Percentiles rank a stretch among this genome's conserved stretches.
Evolutionary conservation across 2,113 vertebrate species (phyloP).

Genomic region (Serinus canaria): DNA sequence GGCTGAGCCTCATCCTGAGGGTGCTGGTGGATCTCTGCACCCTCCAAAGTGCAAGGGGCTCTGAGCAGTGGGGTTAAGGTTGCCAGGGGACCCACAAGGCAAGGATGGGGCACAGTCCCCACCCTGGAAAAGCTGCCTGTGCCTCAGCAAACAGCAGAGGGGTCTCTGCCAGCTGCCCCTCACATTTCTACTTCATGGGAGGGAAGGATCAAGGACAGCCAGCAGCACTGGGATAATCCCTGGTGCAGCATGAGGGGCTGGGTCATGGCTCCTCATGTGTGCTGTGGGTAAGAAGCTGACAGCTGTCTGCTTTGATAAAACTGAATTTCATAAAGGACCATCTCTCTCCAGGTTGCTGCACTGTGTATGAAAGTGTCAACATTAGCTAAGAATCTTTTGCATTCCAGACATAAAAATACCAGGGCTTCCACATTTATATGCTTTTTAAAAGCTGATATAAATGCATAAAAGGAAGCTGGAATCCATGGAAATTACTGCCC

Average conservation of each 20-base stretch:
- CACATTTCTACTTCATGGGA: not conserved
- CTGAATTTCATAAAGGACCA: conserved; percentile 13
- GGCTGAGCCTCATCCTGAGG: not conserved
- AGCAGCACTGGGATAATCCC: not conserved
- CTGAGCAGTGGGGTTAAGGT: not conserved
- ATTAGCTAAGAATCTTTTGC: conserved; percentile 28
- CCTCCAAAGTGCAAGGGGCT: not conserved
- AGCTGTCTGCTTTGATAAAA: conserved; percentile 65
- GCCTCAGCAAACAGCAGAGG: not conserved
- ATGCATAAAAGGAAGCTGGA: not conserved
- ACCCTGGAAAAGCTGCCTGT: not conserved
- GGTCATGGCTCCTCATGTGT: not conserved
- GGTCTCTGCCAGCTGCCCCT: not conserved
- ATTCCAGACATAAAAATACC: conserved; percentile 14
- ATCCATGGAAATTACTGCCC: conserved; percentile 3
- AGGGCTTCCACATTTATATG: not conserved
- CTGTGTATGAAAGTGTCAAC: not conserved
- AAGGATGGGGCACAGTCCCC: not conserved
- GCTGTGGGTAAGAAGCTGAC: conserved; percentile 35
- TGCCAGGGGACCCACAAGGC: not conserved
- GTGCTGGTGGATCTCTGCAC: not conserved
- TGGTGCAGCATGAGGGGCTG: not conserved
- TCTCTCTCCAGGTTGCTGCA: conserved; percentile 24
- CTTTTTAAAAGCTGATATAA: not conserved
- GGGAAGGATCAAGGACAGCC: not conserved